Evolutionary conservation across 2,888 invertebrate genomes (phyloP), one percentile per base, ranked within the genome.

Genomic region (Mesorhabditis belari): DNA sequence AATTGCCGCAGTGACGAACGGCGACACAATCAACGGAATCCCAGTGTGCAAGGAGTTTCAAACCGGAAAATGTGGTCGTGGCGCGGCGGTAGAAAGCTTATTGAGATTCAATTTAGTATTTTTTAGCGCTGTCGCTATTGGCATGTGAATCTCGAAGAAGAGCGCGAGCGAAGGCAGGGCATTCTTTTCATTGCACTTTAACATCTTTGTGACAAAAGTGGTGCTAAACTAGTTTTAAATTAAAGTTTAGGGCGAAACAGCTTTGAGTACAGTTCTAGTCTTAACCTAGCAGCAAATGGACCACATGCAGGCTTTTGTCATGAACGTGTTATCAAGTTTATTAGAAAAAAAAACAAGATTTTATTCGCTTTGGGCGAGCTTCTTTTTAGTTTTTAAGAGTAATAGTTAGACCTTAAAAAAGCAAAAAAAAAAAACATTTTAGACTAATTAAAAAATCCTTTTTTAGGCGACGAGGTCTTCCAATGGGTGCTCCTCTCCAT

Each of bases 81-180:
- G 76, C 24, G 65, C 65, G 17, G 65, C 69, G n/a, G n/a, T n/a
- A n/a, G n/a, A n/a, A n/a, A n/a, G n/a, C n/a, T n/a, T n/a, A n/a
- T n/a, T n/a, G n/a, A n/a, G n/a, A n/a, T n/a, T n/a, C n/a, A n/a
- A n/a, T n/a, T n/a, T n/a, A n/a, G n/a, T n/a, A n/a, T n/a, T n/a
- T n/a, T n/a, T n/a, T n/a, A n/a, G n/a, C 75, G 77, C 25, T 79
- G 79, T 63, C 77, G 80, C 49, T 80, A 78, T 63, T 80, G 80
- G 80, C 80, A 80, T 64, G 73, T 79, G 29, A 74, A 77, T 57
- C 66, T 74, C 35, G 71, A 74, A 44, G 66, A 73, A 71, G 81
- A 81, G 44, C 78, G 80, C 21, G 77, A 81, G 77, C 64, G 77
- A 68, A 74, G 73, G 62, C 71, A 81, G 76, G 54, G n/a, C n/a